These are phyloP conservation scores for Nomada flava DNA, from an alignment of 2,888 invertebrate genomes.

Conservation along the genomic window DNA sequence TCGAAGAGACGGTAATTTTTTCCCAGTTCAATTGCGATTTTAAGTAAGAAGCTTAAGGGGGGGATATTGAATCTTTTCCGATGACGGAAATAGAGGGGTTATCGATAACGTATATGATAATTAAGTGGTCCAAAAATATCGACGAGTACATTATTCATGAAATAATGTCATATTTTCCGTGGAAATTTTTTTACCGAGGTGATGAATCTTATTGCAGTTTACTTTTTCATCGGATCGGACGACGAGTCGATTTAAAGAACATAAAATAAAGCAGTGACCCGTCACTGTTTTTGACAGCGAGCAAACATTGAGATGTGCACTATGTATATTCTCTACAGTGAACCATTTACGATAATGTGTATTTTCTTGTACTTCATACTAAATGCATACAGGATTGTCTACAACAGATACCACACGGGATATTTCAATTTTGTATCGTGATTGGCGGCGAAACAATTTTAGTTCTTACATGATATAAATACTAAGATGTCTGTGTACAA, in stretches of 20 bases:
- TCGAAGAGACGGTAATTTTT: neutral
- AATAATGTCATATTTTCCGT: slow-evolving; percentile 3
- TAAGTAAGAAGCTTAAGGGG: neutral
- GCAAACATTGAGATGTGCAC: too few relatives aligned
- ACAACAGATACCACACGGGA: slow-evolving; percentile 7
- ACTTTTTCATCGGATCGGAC: slow-evolving; percentile 21
- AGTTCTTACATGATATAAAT: neutral
- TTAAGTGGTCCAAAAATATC: neutral
- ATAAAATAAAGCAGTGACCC: neutral
- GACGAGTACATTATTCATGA: neutral
- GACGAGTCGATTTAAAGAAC: slow-evolving; percentile 23
- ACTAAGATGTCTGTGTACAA: neutral
- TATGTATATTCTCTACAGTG: neutral
- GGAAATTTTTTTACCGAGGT: neutral
- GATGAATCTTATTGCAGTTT: slow-evolving; percentile 1
- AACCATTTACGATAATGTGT: slow-evolving; percentile 26
- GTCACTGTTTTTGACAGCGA: too few relatives aligned
- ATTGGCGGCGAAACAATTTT: neutral
- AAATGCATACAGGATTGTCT: too few relatives aligned
- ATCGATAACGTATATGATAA: neutral
- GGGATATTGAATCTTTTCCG: neutral
- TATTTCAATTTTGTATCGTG: slow-evolving; percentile 14
- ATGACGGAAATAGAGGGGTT: neutral
- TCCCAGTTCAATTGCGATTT: neutral
- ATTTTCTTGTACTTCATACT: slow-evolving; percentile 1